These are phyloP conservation scores for Palythoa heliodiscus DNA, from an alignment of 92 coral and sea anemone species.

Conservation along the genomic window DNA sequence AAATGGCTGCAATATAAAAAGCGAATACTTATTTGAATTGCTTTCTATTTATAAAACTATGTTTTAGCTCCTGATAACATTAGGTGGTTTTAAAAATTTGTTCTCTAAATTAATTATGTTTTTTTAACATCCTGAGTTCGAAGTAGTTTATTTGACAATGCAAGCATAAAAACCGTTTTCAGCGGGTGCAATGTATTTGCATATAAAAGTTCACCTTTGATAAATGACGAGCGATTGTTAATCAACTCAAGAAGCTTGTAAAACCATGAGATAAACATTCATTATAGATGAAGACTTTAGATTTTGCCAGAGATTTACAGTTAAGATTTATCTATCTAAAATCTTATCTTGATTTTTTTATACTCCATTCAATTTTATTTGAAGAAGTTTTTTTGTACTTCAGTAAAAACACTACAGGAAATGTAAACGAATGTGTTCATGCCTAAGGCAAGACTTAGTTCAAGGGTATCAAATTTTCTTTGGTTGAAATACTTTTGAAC, in stretches of 20 bases:
- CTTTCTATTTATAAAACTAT: too few relatives aligned
- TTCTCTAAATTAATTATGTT: too few relatives aligned
- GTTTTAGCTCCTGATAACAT: too few relatives aligned
- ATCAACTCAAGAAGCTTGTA: slow-evolving; percentile 3
- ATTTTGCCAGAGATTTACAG: background rate
- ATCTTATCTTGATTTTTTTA: background rate
- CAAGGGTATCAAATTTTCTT: background rate
- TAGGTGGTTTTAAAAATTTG: too few relatives aligned
- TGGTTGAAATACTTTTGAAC: background rate
- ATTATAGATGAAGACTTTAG: background rate
- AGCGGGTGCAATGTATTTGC: slow-evolving; percentile 7
- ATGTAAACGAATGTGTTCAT: background rate
- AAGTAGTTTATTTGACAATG: background rate
- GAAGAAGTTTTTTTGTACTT: background rate
- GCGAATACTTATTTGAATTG: too few relatives aligned
- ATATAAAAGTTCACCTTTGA: background rate
- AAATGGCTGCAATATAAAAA: too few relatives aligned
- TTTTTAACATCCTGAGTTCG: too few relatives aligned
- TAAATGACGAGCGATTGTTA: too few relatives aligned
- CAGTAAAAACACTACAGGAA: background rate
- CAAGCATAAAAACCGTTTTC: background rate
- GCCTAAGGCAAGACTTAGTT: background rate
- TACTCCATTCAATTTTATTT: background rate
- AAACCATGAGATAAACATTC: background rate
- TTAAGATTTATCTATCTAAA: background rate